Evolutionary conservation across 2,888 invertebrate genomes (phyloP).

Genomic region (Cerastoderma edule): DNA sequence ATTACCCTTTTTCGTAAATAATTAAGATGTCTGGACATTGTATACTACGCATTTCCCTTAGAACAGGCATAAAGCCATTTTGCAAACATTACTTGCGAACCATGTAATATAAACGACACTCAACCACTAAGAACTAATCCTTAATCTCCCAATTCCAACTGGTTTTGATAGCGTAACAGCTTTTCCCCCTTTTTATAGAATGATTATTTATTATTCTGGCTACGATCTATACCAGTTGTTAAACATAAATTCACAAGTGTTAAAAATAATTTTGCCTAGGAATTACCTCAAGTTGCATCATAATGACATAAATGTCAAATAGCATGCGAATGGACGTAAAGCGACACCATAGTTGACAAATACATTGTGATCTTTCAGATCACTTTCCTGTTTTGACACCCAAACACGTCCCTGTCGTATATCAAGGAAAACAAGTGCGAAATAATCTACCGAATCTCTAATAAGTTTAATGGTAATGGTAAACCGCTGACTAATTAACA

Average conservation of each 20-base stretch:
- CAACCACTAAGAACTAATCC: no score
- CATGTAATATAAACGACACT: no score
- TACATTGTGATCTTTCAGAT: constrained; percentile 2
- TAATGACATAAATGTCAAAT: constrained; percentile 32
- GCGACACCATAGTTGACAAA: constrained; percentile 25
- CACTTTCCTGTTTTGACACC: constrained; percentile 21
- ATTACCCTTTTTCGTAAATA: neutral
- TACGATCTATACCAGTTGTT: no score
- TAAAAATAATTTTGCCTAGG: constrained; percentile 15
- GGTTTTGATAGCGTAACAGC: no score
- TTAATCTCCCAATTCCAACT: no score
- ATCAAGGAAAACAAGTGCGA: constrained; percentile 19
- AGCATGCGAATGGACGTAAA: constrained; percentile 35
- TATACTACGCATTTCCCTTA: no score
- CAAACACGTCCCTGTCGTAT: neutral
- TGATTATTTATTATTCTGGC: no score
- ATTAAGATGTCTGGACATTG: neutral
- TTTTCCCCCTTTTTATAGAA: no score
- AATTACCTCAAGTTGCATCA: constrained; percentile 28
- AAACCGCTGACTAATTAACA: neutral
- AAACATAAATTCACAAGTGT: no score
- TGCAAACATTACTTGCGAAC: no score
- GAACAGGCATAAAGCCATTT: no score
- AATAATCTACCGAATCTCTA: constrained; percentile 1
- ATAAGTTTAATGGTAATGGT: neutral